Percentiles rank a stretch among this genome's conserved stretches.
Evolutionary conservation across 2,113 vertebrate species (phyloP).

Genomic region (Cichladusa arquata): DNA sequence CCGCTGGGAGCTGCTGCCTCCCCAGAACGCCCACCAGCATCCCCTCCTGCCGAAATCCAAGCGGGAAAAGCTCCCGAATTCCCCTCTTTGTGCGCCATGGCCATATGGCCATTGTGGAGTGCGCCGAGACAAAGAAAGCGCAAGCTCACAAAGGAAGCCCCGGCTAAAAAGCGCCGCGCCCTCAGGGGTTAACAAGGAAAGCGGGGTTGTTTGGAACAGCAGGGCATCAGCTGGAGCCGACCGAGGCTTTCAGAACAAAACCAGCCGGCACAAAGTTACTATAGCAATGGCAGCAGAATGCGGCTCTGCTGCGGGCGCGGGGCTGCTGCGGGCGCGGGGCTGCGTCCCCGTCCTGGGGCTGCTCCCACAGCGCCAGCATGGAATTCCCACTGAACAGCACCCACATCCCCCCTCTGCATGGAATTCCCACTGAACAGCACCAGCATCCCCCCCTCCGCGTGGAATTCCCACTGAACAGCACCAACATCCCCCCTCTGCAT

Average conservation of each 20-base stretch:
- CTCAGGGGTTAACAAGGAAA: not conserved
- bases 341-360: no score
- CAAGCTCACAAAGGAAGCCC: not conserved
- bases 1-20: not conserved
- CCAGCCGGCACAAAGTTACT: slow-evolving; percentile 48
- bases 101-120: not conserved
- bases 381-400: no score
- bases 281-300: slow-evolving; percentile 54
- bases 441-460: rapidly evolving
- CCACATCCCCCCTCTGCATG: rapidly evolving
- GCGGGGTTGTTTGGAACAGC: slow-evolving; percentile 18
- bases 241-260: not conserved
- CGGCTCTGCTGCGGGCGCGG: not conserved
- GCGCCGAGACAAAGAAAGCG: not conserved
- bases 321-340: not conserved
- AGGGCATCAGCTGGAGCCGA: slow-evolving; percentile 41
- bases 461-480: rapidly evolving
- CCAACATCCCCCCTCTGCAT: rapidly evolving
- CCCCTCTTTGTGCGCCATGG: not conserved
- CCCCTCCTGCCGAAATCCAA: not conserved
- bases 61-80: rapidly evolving
- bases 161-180: not conserved
- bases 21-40: not conserved
- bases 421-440: no score
- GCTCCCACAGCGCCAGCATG: not conserved